Conservation (phyloP, 2,888 invertebrate species). For the Philaethria dido region DNA sequence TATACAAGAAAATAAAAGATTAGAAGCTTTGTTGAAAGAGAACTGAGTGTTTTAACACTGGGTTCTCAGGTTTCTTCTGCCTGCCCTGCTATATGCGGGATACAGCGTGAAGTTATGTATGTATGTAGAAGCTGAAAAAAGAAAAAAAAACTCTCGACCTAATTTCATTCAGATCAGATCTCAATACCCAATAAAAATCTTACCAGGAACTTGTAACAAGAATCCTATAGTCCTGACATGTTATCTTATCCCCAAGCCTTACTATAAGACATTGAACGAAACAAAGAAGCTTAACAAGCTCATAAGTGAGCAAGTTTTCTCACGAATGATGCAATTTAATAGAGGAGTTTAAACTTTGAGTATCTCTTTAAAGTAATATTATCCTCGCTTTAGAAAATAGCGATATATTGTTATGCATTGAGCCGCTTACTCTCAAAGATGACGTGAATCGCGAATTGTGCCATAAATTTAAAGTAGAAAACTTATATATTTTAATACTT, state of each 20-base stretch:
- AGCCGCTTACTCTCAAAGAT: slow-evolving; percentile 3
- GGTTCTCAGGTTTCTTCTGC: too few species aligned
- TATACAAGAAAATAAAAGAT: too few species aligned
- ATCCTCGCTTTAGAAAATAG: slow-evolving; percentile 8
- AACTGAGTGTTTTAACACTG: too few species aligned
- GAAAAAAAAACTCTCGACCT: too few species aligned
- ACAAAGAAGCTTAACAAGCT: slow-evolving; percentile 17
- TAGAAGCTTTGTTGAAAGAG: too few species aligned
- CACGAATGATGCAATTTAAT: slow-evolving; percentile 20
- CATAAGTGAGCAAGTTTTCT: slow-evolving; percentile 22
- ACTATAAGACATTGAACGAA: slow-evolving; percentile 6
- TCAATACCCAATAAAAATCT: too few species aligned
- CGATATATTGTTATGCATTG: slow-evolving; percentile 17
- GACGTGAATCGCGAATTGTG: neutral
- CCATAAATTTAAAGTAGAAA: slow-evolving; percentile 1
- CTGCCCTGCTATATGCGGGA: too few species aligned
- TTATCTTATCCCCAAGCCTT: neutral
- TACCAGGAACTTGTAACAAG: neutral
- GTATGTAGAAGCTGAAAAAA: too few species aligned
- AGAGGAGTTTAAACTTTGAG: slow-evolving; percentile 21
- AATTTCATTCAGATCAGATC: too few species aligned
- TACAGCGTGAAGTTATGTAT: too few species aligned
- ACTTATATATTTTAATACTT: neutral
- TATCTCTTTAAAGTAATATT: slow-evolving; percentile 6
- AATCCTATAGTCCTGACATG: neutral